Conservation (phyloP, 2,113 vertebrate genomes). For the Oryzias woworae region DNA sequence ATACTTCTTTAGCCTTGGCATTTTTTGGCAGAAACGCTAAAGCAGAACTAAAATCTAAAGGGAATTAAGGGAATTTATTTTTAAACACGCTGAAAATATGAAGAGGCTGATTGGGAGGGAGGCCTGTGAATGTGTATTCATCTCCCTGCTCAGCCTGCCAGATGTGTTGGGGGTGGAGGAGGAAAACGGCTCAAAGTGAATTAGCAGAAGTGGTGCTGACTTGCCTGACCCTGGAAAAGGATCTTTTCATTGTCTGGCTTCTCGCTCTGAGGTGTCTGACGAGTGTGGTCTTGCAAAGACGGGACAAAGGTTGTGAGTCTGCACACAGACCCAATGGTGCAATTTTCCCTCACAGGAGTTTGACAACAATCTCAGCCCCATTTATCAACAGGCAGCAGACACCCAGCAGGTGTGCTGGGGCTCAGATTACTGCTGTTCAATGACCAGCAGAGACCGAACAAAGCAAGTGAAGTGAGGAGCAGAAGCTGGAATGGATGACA, state of each 20-base stretch:
- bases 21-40: conserved; percentile 3
- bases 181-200: conserved; percentile 17
- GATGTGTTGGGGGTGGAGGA: conserved; percentile 21
- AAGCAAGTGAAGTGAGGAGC: not conserved
- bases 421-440: conserved; percentile 26
- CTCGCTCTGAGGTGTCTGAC: conserved; percentile 36
- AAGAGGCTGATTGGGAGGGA: conserved; percentile 21
- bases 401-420: conserved; percentile 14
- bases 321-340: conserved; percentile 34
- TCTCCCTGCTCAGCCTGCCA: conserved; percentile 34
- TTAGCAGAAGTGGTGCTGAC: conserved; percentile 37
- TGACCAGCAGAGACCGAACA: not conserved
- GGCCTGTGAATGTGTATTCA: conserved; percentile 34
- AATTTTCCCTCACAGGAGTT: conserved; percentile 48
- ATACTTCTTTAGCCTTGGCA: not conserved
- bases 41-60: conserved; percentile 8
- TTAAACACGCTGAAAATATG: conserved; percentile 32
- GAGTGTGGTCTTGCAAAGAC: conserved; percentile 46
- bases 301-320: conserved; percentile 53
- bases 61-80: conserved; percentile 24
- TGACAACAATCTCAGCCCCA: conserved; percentile 47
- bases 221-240: conserved; percentile 47
- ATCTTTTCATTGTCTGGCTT: conserved; percentile 45
- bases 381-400: conserved; percentile 30
- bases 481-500: not conserved